Base-by-base conservation (phyloP, 2,888 invertebrate genomes). In the Malacosoma neustria region DNA sequence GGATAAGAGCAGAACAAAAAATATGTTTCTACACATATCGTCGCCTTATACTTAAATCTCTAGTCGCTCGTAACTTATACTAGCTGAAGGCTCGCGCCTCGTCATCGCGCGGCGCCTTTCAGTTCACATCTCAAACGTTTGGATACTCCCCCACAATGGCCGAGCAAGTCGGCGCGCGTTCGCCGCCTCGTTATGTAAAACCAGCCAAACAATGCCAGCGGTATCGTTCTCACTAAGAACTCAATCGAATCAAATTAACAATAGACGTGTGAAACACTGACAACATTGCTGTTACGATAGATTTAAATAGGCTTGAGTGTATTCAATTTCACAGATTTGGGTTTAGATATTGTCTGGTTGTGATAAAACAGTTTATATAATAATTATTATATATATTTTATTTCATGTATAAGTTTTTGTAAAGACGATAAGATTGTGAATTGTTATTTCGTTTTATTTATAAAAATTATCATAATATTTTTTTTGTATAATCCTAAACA, bases 101-200 rank as follows among this genome's bases (percentile, higher is more conserved):
- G 79, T 84, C 84, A 84, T 79, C 65, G 51, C 70, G 79, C 84
- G 84, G 84, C 75, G 75, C 79, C 79, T 84, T 82, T 82, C 79
- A 73, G 72, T 74, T 63, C 72, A 57, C 72, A 60, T 77, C 75
- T 79, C 79, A 70, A 74, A 70, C 77, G 72, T 69, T 75, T 61
- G 69, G 68, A 54, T 65, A 66, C 80, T 67, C 82, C 77, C 81
- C 75, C 77, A 72, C 80, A 72, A 71, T 64, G 58, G 46, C 52
- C 52, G 54, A 43, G 45, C 62, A 75, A 75, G 73, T 59, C 55
- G 45, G 55, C 59, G 40, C 51, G 61, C 73, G 77, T 73, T 76
- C 74, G 72, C 75, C 73, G 76, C 64, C 79, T 82, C 82, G 81
- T 82, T 84, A 81, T 80, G 75, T 82, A 80, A 80, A 80, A 70